Conservation (phyloP, 2,888 invertebrate genomes). For the Aromia moschata region DNA sequence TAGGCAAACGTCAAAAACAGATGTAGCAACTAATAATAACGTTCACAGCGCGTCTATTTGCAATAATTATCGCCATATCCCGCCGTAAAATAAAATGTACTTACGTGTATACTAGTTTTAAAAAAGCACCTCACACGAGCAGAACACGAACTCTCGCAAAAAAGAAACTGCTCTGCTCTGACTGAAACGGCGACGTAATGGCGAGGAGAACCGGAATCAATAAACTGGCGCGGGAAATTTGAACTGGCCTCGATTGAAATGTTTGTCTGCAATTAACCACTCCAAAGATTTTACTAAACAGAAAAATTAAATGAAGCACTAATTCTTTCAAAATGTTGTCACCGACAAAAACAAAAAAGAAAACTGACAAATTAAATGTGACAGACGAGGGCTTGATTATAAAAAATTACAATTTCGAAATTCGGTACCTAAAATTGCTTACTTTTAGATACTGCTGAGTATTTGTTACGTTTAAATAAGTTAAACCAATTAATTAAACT, state of each 20-base stretch:
- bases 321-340: constrained; percentile 35
- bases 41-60: constrained; percentile 4
- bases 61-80: constrained; percentile 17
- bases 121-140: constrained; percentile 62
- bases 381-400: constrained; percentile 5
- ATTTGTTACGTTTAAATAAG: no score
- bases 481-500: no score
- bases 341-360: constrained; percentile 23
- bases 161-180: constrained; percentile 51
- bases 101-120: constrained; percentile 63
- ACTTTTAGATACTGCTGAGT: no score
- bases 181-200: constrained; percentile 45
- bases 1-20: neutral
- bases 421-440: no score
- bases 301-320: constrained; percentile 31
- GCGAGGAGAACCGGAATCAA: constrained; percentile 56
- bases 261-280: constrained; percentile 31
- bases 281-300: constrained; percentile 43
- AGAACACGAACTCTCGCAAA: constrained; percentile 52
- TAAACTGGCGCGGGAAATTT: constrained; percentile 54
- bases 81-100: constrained; percentile 43
- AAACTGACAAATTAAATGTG: constrained; percentile 13
- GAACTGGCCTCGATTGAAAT: constrained; percentile 36
- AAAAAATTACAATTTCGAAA: no score
- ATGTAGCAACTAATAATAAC: neutral